Base-by-base conservation (phyloP, 2,797 vertebrate species). In the Neopelma chrysocephalum region DNA sequence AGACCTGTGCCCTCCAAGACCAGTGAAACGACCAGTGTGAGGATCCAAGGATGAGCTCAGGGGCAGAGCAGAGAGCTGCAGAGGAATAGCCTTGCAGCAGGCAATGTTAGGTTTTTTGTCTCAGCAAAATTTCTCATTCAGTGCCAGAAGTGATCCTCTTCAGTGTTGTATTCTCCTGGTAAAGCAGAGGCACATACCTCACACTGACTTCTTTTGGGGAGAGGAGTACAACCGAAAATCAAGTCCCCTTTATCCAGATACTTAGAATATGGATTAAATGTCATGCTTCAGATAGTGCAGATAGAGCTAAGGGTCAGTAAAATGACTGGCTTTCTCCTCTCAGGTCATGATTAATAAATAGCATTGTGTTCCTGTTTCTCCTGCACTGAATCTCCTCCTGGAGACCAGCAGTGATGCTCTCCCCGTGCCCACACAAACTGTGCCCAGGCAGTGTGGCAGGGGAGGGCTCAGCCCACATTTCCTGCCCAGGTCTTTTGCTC, bases 401-500 rank as follows among this genome's bases (percentile, higher is more conserved):
- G 0, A 50, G 53, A 8, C 38, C 22, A 4, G 16, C 1, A 9
- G 34, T 26, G 66, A 10, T 34, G 15, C 82, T 23, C 7, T 76
- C 12, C 42, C 43, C 1, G 0, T 22, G 43, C 27, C 25, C 58
- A 27, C 6, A 3, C 12, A 26, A 53, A 16, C 48, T 75, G 48
- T 36, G 3, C 40, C 58, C 43, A 47, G 19, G 13, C 51, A 22
- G 2, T 3, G 51, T 9, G 57, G 53, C 65, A 45, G 8, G 4
- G 73, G 32, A 38, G 57, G n/a, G 70, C 47, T 16, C 50, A 40
- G 43, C 60, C 40, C 0, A 0, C 9, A 9, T 5, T 38, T 62
- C 7, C 34, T 61, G 23, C 32, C 50, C 0, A 0, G 1, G 0
- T 34, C 53, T 10, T 31, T 51, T 65, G 1, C 0, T 15, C 12